These are phyloP conservation scores for Chrysina gloriosa DNA, from an alignment of 2,888 invertebrate genomes.

Conservation along the genomic window DNA sequence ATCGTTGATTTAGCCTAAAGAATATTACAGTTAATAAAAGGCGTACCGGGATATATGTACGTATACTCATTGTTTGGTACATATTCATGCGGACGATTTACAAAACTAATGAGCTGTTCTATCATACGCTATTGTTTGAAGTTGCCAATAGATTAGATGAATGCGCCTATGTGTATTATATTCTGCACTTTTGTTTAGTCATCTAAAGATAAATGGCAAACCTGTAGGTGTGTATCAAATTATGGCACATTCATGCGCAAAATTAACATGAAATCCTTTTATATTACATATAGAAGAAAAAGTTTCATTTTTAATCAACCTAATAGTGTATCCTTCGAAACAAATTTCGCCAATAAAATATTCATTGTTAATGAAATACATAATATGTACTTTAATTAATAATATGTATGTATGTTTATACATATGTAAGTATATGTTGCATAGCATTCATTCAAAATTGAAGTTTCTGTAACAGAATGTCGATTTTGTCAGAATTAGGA, in stretches of 20 bases:
- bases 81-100: conserved; percentile 32
- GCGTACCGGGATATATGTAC: neutral
- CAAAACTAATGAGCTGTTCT: conserved; percentile 34
- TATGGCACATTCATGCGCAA: neutral
- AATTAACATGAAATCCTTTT: too few species aligned
- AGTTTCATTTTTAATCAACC: too few species aligned
- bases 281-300: too few species aligned
- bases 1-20: conserved; percentile 20
- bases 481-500: too few species aligned
- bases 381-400: too few species aligned
- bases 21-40: conserved; percentile 23
- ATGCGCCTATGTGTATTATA: neutral
- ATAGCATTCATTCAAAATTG: too few species aligned
- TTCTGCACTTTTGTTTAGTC: neutral
- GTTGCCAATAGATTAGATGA: conserved; percentile 16
- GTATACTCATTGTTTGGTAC: conserved; percentile 20
- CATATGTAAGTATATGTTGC: too few species aligned
- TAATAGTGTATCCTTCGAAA: too few species aligned
- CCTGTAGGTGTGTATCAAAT: neutral
- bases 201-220: neutral
- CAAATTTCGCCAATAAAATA: too few species aligned
- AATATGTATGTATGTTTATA: too few species aligned
- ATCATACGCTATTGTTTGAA: conserved; percentile 22
- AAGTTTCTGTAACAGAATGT: too few species aligned
- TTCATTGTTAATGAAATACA: too few species aligned